Conservation (phyloP, 2,888 invertebrate species). For the Camptogramma bilineatum region DNA sequence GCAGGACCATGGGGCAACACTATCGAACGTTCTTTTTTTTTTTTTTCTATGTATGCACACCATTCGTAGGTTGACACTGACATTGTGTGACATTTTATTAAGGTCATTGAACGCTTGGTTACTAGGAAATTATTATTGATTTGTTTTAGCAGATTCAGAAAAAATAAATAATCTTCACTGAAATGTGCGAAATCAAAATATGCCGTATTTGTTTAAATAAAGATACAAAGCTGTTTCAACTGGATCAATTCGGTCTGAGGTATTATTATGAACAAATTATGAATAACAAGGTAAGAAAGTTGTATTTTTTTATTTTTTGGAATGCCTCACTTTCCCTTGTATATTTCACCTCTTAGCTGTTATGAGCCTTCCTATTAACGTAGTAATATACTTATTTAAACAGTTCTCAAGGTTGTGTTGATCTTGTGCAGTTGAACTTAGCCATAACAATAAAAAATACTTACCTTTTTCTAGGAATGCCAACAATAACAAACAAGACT, state of each 20-base stretch:
- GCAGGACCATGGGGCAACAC: too few relatives aligned
- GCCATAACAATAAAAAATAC: neutral
- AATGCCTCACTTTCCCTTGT: neutral
- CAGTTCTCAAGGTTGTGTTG: neutral
- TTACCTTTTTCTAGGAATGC: neutral
- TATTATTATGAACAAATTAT: constrained; percentile 63
- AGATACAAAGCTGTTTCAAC: constrained; percentile 58
- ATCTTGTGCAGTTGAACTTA: neutral
- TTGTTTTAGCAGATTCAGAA: constrained; percentile 5
- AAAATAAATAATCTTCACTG: constrained; percentile 6
- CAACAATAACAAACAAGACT: too few relatives aligned
- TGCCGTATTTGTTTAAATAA: constrained; percentile 63
- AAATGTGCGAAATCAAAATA: constrained; percentile 57
- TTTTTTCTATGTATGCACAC: too few relatives aligned
- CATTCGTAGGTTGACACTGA: neutral
- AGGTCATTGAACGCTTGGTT: constrained; percentile 24
- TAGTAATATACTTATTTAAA: neutral
- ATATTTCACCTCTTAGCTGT: neutral
- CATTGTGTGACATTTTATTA: neutral
- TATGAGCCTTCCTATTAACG: neutral
- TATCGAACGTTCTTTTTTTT: too few relatives aligned
- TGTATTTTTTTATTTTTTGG: constrained; percentile 22
- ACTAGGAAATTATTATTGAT: neutral
- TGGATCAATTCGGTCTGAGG: constrained; percentile 56
- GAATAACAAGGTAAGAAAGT: constrained; percentile 56